Base-by-base conservation (phyloP, 2,888 invertebrate species). In the Frankliniella fusca region DNA sequence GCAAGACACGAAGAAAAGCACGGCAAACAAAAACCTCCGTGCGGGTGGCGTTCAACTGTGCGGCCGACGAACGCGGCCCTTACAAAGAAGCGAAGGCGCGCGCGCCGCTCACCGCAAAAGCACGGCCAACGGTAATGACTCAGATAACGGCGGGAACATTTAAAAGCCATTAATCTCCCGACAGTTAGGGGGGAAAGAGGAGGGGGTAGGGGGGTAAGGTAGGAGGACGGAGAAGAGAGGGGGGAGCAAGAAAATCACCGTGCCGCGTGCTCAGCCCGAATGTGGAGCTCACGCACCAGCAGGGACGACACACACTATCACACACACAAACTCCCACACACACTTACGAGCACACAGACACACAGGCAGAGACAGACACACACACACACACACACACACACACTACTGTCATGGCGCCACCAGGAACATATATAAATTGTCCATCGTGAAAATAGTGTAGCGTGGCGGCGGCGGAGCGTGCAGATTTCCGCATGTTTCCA, bases 141-240 rank as follows among this genome's bases (percentile, higher is more conserved):
- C n/a, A 70, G 70, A 70, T 70, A 70, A 70, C 70, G 23, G 23
- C 70, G 70, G 70, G n/a, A 70, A 70, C 70, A 70, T 70, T 70
- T 70, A 70, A 70, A 70, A 70, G 70, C 70, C 70, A 70, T 70
- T 70, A 70, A 70, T 70, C 70, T 70, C 23, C 23, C 70, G n/a
- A 3, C 70, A 70, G 70, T 9, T 23, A 23, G 70, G 70, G 23
- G 70, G 23, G 23, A 70, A 9, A 23, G n/a, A 70, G 70, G 11
- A 23, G 11, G n/a, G 70, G 54, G 15, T 9, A 50, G 50, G 15
- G 50, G 50, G 50, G 15, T 9, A 50, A 15, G 15, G 50, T 11
- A 15, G 50, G 10, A 9, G 10, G 50, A 9, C 10, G 50, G 9
- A 50, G 50, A 50, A 20, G 65, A 65, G 65, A 18, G 23, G 23